These are phyloP conservation scores for Rhamnusium bicolor DNA, from an alignment of 2,888 invertebrate genomes.

Conservation along the genomic window DNA sequence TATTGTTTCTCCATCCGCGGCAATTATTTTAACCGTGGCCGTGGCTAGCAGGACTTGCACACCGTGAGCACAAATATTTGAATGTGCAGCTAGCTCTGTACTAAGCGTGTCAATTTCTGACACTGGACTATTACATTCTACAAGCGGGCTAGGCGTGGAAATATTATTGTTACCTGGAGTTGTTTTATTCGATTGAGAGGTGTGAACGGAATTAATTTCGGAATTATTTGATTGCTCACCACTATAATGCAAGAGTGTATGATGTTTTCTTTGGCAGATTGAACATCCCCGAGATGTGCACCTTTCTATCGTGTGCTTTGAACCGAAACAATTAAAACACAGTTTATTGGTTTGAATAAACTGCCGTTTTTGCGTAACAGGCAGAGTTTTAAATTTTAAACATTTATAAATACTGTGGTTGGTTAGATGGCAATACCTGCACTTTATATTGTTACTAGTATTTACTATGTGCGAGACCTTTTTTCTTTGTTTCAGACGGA, in stretches of 20 bases:
- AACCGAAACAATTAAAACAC: conserved; percentile 34
- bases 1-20: conserved; percentile 1
- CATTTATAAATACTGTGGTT: conserved; percentile 30
- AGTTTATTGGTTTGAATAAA: conserved; percentile 26
- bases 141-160: neutral
- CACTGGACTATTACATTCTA: neutral
- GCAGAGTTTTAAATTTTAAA: conserved; percentile 21
- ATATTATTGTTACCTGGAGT: neutral
- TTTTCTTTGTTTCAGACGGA: neutral
- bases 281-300: conserved; percentile 8
- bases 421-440: neutral
- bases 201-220: too few species aligned
- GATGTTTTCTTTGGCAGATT: conserved; percentile 29
- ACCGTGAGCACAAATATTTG: conserved; percentile 25
- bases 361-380: neutral
- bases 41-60: conserved; percentile 38
- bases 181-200: neutral
- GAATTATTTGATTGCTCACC: too few species aligned
- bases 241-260: conserved; percentile 14
- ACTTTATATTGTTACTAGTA: neutral
- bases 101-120: too few species aligned
- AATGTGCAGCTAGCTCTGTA: neutral
- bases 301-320: neutral
- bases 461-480: neutral
- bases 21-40: conserved; percentile 26